Base-by-base conservation (phyloP, 92 coral and sea anemone species). In the Metridium senile region DNA sequence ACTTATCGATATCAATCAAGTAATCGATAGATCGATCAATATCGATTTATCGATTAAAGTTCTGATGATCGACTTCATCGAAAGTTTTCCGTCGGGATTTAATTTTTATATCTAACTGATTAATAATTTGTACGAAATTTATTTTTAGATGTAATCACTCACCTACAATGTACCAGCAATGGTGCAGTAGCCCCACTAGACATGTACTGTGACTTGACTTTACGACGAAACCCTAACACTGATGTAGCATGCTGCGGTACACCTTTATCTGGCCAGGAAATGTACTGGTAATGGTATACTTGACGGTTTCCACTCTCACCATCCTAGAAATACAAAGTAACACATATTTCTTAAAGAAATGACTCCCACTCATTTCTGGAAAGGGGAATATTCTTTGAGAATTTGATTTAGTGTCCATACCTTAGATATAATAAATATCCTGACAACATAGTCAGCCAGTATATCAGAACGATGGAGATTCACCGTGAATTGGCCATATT, bases 241-340 rank as follows among this genome's bases (percentile, higher is more conserved):
- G 97, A 89, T 1, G 93, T 82, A 39, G 97, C 88, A 57, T 82
- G 93, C 35, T 83, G 89, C 28, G 98, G 98, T 13, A 91, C 97
- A 31, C 94, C 98, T 57, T 89, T 88, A 35, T 94, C 98, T 0
- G 98, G 98, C 98, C 98, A 94, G 17, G 84, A 78, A 1, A 81
- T 87, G 89, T 83, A 94, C 31, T 94, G 98, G 65, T 83, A 86
- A 79, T 91, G 89, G 26, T 43, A 49, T 2, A 94, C 84, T 54
- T 79, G 87, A 1, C 88, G 93, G 33, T 57, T 81, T 11, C 46
- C 71, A 13, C 69, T 72, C 63, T 57, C 68, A 19, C 76, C 87
- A 30, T 56, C 33, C 89, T 84, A 22, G 9, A 43, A 26, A 18
- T 21, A 16, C 0, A 32, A 64, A 19, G 17, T 17, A 22, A n/a